phyloP scores from a whole-genome alignment of 1,140 invertebrate species.

The Habropoda laboriosa region DNA sequence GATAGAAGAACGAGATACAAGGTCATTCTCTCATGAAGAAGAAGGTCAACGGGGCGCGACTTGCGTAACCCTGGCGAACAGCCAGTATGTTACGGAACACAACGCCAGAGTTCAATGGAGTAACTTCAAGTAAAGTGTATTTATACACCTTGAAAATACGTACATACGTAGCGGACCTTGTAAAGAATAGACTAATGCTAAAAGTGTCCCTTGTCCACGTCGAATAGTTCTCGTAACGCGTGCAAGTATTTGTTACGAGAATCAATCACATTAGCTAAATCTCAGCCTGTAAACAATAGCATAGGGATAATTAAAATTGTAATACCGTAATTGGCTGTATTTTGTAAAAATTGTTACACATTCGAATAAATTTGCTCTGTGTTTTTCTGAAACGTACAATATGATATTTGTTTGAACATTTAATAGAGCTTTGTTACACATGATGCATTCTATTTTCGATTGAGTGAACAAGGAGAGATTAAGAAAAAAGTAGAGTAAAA shows the following conservation, averaged over 20 bases:
- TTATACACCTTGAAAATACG: constrained; percentile 65
- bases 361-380: neutral
- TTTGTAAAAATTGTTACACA: neutral
- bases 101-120: constrained; percentile 81
- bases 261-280: constrained; percentile 11
- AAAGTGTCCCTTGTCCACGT: constrained; percentile 49
- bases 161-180: constrained; percentile 66
- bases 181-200: constrained; percentile 65
- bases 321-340: neutral
- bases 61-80: constrained; percentile 77
- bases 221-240: neutral
- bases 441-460: neutral
- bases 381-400: neutral
- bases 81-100: constrained; percentile 69
- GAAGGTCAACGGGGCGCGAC: constrained; percentile 75
- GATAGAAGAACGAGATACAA: constrained; percentile 70
- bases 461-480: neutral
- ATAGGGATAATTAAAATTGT: neutral
- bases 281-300: neutral
- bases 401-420: neutral
- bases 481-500: neutral
- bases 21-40: constrained; percentile 74
- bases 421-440: neutral
- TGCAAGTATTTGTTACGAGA: constrained; percentile 23
- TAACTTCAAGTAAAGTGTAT: constrained; percentile 73